A percentile compares a stretch with the other conserved stretches of the same genome.
Evolutionary conservation across 2,888 invertebrate genomes (phyloP).

Genomic region (Hecatera dysodea): DNA sequence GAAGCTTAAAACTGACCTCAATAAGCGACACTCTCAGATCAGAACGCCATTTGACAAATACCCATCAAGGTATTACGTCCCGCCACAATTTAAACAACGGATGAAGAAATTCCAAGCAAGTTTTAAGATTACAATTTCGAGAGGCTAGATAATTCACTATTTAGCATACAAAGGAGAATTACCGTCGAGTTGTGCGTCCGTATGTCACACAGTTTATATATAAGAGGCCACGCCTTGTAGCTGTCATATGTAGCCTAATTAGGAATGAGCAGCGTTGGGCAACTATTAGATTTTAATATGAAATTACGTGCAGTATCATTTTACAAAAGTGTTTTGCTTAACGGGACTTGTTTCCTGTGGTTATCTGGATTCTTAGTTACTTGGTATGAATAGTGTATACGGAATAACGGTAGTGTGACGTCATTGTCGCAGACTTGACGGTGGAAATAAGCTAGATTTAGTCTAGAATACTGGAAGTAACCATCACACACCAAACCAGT

Average conservation of each 20-base stretch:
- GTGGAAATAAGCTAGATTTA: constrained; percentile 7
- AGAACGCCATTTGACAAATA: constrained; percentile 69
- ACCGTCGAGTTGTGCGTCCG: constrained; percentile 86
- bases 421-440: constrained; percentile 8
- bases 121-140: constrained; percentile 90
- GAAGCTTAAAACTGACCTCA: constrained; percentile 64
- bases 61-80: constrained; percentile 69
- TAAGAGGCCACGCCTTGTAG: constrained; percentile 88
- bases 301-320: constrained; percentile 69
- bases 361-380: constrained; percentile 56
- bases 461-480: not conserved
- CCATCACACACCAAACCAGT: constrained; percentile 5
- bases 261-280: constrained; percentile 82
- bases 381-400: constrained; percentile 51
- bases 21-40: constrained; percentile 57
- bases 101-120: constrained; percentile 90
- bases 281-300: constrained; percentile 76
- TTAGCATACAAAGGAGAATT: constrained; percentile 90
- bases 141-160: constrained; percentile 90
- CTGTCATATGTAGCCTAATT: constrained; percentile 90
- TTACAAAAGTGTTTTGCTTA: constrained; percentile 65
- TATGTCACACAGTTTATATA: constrained; percentile 85
- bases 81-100: constrained; percentile 81
- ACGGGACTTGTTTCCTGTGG: constrained; percentile 60
- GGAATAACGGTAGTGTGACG: constrained; percentile 38